Conservation (phyloP, 2,888 invertebrate species). For the Pemphredon lugubris region DNA sequence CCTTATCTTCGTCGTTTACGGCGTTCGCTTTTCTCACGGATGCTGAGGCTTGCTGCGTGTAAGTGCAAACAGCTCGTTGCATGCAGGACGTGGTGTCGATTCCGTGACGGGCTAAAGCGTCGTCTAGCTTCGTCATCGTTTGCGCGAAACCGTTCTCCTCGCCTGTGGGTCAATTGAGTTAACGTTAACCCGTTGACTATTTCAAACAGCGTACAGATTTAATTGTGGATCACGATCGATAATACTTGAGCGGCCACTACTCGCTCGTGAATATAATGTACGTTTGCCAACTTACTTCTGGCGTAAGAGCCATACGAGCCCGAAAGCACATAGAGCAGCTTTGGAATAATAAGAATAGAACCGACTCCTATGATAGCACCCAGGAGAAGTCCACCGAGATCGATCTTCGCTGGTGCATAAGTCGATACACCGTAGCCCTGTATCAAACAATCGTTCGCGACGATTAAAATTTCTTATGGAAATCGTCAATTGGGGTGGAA, state of each 20-base stretch:
- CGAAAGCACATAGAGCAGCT: conserved; percentile 88
- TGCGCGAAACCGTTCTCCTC: conserved; percentile 85
- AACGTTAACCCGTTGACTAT: no score
- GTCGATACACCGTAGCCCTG: conserved; percentile 82
- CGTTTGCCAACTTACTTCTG: conserved; percentile 84
- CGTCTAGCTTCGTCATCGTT: conserved; percentile 83
- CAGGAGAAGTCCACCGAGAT: conserved; percentile 90
- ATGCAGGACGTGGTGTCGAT: conserved; percentile 85
- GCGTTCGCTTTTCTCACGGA: conserved; percentile 63
- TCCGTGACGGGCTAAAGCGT: conserved; percentile 83
- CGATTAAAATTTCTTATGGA: no score
- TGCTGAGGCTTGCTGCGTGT: conserved; percentile 86
- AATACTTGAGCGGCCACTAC: background rate
- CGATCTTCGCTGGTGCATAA: conserved; percentile 90
- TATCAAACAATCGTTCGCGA: no score
- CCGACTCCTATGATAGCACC: conserved; percentile 92
- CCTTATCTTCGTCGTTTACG: conserved; percentile 55
- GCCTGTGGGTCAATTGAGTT: conserved; percentile 80
- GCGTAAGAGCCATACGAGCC: conserved; percentile 87
- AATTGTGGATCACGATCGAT: background rate
- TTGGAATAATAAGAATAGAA: conserved; percentile 90
- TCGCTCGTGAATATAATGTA: background rate
- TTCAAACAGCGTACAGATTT: background rate
- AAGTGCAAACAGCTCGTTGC: conserved; percentile 85
- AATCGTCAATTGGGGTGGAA: no score